Percentiles rank a stretch among this genome's conserved stretches.
Evolutionary conservation across 2,888 invertebrate species (phyloP).

Genomic region (Xiphydria camelus): DNA sequence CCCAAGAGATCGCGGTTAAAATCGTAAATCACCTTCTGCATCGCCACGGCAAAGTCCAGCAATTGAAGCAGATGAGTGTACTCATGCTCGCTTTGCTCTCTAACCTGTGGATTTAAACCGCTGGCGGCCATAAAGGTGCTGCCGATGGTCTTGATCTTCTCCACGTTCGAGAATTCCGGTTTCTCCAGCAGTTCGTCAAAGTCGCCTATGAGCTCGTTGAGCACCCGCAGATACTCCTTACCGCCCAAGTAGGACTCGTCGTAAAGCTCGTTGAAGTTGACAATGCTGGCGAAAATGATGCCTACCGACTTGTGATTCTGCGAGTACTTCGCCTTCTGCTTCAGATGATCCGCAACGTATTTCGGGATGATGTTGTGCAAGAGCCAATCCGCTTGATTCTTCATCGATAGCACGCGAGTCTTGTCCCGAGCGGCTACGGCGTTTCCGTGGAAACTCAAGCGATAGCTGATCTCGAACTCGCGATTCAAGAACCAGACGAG

Average conservation of each 20-base stretch:
- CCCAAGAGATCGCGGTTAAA: conserved; percentile 90
- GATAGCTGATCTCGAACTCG: conserved; percentile 93
- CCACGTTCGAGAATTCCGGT: conserved; percentile 82
- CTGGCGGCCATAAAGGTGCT: conserved; percentile 98
- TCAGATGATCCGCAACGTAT: conserved; percentile 91
- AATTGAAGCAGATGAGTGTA: conserved; percentile 82
- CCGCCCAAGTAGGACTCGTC: conserved; percentile 96
- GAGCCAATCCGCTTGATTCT: conserved; percentile 95
- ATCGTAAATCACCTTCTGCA: conserved; percentile 84
- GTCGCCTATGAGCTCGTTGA: conserved; percentile 95
- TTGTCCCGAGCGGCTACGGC: conserved; percentile 88
- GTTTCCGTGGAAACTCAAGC: conserved; percentile 91
- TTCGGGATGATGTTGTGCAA: conserved; percentile 96
- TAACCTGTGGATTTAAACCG: conserved; percentile 82
- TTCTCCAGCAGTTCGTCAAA: conserved; percentile 90
- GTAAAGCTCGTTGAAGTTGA: conserved; percentile 97
- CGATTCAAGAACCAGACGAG: conserved; percentile 92
- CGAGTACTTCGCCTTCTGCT: conserved; percentile 91
- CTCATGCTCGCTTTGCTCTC: conserved; percentile 70
- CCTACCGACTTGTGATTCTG: conserved; percentile 91
- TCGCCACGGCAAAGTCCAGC: conserved; percentile 90
- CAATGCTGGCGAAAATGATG: conserved; percentile 94
- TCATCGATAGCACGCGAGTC: conserved; percentile 85
- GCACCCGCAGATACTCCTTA: conserved; percentile 89
- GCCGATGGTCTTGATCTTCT: conserved; percentile 97